phyloP scores from a whole-genome alignment of 2,797 vertebrate species.

The Sebastes taczanowskii region DNA sequence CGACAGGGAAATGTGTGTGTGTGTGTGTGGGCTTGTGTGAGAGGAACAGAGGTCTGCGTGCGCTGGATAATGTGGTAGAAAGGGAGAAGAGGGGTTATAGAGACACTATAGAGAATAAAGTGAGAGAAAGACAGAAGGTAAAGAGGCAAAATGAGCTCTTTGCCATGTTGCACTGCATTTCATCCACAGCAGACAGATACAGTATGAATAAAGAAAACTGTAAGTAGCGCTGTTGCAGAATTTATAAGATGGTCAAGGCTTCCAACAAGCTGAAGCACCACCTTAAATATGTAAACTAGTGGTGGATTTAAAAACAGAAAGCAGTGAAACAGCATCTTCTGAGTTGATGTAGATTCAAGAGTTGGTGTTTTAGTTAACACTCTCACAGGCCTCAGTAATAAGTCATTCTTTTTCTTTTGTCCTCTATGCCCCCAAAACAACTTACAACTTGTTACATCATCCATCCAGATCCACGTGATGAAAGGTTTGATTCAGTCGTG shows the following conservation, averaged over 20 bases:
- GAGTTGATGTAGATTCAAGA: background rate
- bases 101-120: slow-evolving; percentile 13
- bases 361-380: background rate
- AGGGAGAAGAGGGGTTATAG: background rate
- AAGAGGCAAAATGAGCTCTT: slow-evolving; percentile 31
- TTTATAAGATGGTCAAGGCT: background rate
- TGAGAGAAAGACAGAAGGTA: slow-evolving; percentile 8
- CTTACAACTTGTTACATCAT: slow-evolving; percentile 68
- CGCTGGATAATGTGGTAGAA: background rate
- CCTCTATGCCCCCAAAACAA: slow-evolving; percentile 17
- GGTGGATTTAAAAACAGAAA: background rate
- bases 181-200: slow-evolving; percentile 8
- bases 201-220: background rate
- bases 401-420: slow-evolving; percentile 14
- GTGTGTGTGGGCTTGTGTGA: background rate
- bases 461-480: slow-evolving; percentile 17
- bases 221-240: background rate
- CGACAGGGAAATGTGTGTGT: slow-evolving; percentile 23
- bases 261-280: background rate
- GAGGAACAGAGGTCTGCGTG: slow-evolving; percentile 3
- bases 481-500: slow-evolving; percentile 33
- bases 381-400: slow-evolving; percentile 10
- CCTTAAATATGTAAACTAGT: background rate
- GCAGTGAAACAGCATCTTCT: background rate
- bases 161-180: background rate